Evolutionary conservation across 2,113 vertebrate species (phyloP).

Genomic region (Xiphophorus hellerii): DNA sequence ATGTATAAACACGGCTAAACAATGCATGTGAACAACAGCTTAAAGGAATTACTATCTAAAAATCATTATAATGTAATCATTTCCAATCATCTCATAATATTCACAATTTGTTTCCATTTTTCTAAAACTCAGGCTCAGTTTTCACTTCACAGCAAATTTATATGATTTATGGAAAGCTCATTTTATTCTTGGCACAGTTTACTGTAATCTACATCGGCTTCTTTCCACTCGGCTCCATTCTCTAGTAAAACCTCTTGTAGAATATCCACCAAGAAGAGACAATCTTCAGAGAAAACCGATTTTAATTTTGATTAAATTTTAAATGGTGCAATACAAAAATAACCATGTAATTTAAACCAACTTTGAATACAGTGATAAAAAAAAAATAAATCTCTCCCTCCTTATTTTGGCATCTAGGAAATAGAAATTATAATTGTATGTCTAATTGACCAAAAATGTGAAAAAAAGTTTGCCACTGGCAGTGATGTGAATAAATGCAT

Average conservation of each 20-base stretch:
- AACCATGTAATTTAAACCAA: neutral
- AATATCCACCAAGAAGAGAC: neutral
- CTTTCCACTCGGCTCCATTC: neutral
- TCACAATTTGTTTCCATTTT: neutral
- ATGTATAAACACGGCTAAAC: neutral
- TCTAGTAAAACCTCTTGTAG: neutral
- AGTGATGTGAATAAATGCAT: neutral
- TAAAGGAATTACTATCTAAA: conserved; percentile 18
- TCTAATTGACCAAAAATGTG: too few species aligned
- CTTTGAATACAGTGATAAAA: too few species aligned
- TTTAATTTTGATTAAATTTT: neutral
- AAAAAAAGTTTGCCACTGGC: neutral
- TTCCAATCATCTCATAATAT: neutral
- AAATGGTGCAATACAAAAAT: neutral
- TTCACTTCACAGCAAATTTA: neutral
- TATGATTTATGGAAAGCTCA: neutral
- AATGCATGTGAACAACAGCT: conserved; percentile 3
- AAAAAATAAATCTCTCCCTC: too few species aligned
- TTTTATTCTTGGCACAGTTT: neutral
- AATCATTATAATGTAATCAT: neutral
- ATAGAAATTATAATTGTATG: too few species aligned
- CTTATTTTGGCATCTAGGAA: too few species aligned
- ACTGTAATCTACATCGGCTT: neutral
- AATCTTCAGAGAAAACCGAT: neutral
- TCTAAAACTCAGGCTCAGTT: neutral